A percentile compares a stretch with the other conserved stretches of the same genome.
phyloP scores from a whole-genome alignment of 2,888 invertebrate genomes.

The Sphaeridia pumilis region DNA sequence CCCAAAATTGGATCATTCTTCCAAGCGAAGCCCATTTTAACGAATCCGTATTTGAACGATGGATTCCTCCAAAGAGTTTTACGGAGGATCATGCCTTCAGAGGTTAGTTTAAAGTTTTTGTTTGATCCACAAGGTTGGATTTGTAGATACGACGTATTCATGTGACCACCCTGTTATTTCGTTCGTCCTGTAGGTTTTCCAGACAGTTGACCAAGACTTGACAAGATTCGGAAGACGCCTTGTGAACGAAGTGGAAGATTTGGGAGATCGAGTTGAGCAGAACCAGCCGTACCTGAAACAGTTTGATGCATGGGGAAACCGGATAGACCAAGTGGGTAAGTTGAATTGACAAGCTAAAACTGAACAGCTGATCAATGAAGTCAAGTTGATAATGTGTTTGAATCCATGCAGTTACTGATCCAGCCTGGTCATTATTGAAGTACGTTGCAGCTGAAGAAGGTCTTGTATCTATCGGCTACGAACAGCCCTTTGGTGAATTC shows the following conservation, averaged over 20 bases:
- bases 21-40: constrained; percentile 40
- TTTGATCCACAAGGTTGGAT: neutral
- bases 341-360: neutral
- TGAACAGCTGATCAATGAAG: too few species aligned
- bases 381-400: neutral
- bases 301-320: constrained; percentile 46
- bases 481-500: constrained; percentile 39
- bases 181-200: constrained; percentile 7
- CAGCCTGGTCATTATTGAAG: constrained; percentile 46
- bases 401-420: constrained; percentile 39
- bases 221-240: constrained; percentile 44
- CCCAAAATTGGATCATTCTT: constrained; percentile 38
- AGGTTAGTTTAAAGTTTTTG: constrained; percentile 23
- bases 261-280: constrained; percentile 43
- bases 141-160: too few species aligned
- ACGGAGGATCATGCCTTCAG: constrained; percentile 38
- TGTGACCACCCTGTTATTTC: too few species aligned
- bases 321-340: constrained; percentile 42
- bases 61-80: constrained; percentile 39
- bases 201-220: constrained; percentile 39
- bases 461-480: constrained; percentile 44
- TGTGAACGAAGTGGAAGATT: constrained; percentile 41
- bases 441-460: constrained; percentile 46
- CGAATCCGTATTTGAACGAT: constrained; percentile 41
- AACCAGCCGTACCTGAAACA: constrained; percentile 43